Base-by-base conservation (phyloP, 2,797 vertebrate species). In the Ctenochaetus hawaiiensis region DNA sequence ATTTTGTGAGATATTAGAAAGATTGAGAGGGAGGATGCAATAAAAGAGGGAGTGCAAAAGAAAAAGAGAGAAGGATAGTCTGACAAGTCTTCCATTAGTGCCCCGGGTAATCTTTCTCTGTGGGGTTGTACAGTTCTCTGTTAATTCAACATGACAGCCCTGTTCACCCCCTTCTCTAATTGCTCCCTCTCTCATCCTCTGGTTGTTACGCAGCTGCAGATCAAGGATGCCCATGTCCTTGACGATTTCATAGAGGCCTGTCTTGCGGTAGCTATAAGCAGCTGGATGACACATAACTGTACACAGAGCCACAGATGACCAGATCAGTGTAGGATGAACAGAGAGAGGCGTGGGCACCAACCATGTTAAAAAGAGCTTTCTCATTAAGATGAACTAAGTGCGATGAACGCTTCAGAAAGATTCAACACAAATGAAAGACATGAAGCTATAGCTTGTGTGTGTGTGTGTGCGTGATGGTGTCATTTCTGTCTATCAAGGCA, bases 61-160 rank as follows among this genome's bases (percentile, higher is more conserved):
- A 77, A 72, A 60, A 65, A 57, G 45, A 79, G 57, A 78, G 58
- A 67, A 58, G 63, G 72, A 80, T 61, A 72, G 78, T 77, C 85
- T 77, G 82, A 86, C 80, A 90, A 82, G 77, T 83, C 80, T 89
- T 87, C 86, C 86, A 91, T 91, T 92, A 79, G 80, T 77, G 86
- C 82, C 72, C 20, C 8, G 61, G 70, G 89, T 87, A 85, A 90
- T 89, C 77, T 78, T 67, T 79, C 81, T 88, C 78, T 62, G 63
- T 8, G n/a, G 82, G 83, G 81, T 82, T 78, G 73, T 82, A 85
- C 75, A 75, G 64, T 83, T 89, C 76, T 67, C 48, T 0, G 77
- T 84, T 92, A 92, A 94, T 92, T 85, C 90, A 83, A 92, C 88
- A 88, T 79, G 91, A 91, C 91, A 91, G 82, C 77, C 48, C 67